phyloP scores from a whole-genome alignment of 2,797 vertebrate species.

The Siniperca undulata region DNA sequence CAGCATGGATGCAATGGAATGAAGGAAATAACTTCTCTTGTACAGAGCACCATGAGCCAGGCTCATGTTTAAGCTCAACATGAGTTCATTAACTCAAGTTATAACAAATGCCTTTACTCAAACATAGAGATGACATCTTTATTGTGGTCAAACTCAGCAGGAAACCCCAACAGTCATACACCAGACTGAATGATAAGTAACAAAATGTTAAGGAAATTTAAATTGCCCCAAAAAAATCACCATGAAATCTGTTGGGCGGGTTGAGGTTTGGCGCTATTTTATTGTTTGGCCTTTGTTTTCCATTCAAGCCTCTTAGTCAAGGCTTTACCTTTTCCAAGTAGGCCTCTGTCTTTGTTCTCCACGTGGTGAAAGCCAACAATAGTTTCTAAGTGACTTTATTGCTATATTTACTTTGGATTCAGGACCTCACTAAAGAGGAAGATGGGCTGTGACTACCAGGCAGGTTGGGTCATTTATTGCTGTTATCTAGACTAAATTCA shows the following conservation, averaged over 20 bases:
- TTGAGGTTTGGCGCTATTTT: no score
- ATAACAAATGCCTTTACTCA: constrained; percentile 11
- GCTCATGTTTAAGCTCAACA: constrained; percentile 29
- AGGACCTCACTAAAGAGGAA: background rate
- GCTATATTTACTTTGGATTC: constrained; percentile 4
- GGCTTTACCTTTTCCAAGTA: no score
- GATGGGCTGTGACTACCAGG: background rate
- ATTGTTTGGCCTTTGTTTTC: no score
- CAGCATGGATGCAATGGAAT: background rate
- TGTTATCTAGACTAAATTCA: constrained; percentile 12
- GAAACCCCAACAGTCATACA: constrained; percentile 11
- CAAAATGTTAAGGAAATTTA: constrained; percentile 18
- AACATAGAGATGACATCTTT: constrained; percentile 24
- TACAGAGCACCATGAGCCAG: background rate
- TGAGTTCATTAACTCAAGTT: constrained; percentile 35
- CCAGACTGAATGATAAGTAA: constrained; percentile 22
- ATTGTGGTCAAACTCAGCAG: constrained; percentile 20
- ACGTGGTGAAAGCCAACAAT: no score
- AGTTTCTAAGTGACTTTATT: background rate
- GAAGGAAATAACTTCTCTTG: constrained; percentile 15
- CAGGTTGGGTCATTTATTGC: constrained; percentile 15
- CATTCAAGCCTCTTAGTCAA: no score
- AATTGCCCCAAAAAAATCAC: background rate
- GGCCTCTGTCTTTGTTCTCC: no score
- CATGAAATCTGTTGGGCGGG: background rate